Base-by-base conservation (phyloP, 2,797 vertebrate species). In the Hypotaenidia okinawae region DNA sequence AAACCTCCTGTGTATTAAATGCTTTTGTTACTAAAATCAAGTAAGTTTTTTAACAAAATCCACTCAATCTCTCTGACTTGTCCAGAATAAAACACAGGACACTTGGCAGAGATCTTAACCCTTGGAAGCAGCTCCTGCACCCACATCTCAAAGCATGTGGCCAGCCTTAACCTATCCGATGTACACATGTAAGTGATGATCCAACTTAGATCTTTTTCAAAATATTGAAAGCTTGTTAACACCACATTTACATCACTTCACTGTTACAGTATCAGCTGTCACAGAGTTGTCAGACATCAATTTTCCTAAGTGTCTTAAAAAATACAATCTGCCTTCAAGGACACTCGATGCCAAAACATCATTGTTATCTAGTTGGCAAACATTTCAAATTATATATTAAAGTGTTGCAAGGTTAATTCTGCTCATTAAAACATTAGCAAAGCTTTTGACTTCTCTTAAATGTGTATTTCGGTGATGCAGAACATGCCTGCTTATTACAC, bases 281-380 rank as follows among this genome's bases (percentile, higher is more conserved):
- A 55, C 24, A 62, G 32, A 78, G 67, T 82, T 89, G 85, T 63
- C 30, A 84, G 93, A 94, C 74, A 82, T 32, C 41, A 73, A n/a
- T 86, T 94, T 93, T 87, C 43, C 30, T 37, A 87, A 91, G 85
- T 39, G 37, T 61, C 37, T 95, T 58, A 58, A 76, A 94, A 92
- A 78, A 58, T 11, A 54, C 28, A 64, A 43, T 86, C 54, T 81
- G 27, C 15, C 47, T 79, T 84, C 58, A 84, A 78, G 85, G 93
- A 73, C n/a, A 47, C n/a, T 58, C 35, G 47, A 19, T 87, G 67
- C 57, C 80, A 82, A 94, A 87, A 59, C 67, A 55, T 47, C 2
- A 1, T 27, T 81, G 51, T 62, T 90, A 69, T 43, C 58, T 39
- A 78, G 43, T 76, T 8, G 8, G 70, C 43, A 87, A 91, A 62